A percentile compares a stretch with the other conserved stretches of the same genome.
These are phyloP conservation scores for Schizaphis graminum DNA, from an alignment of 2,888 invertebrate genomes.

Conservation along the genomic window DNA sequence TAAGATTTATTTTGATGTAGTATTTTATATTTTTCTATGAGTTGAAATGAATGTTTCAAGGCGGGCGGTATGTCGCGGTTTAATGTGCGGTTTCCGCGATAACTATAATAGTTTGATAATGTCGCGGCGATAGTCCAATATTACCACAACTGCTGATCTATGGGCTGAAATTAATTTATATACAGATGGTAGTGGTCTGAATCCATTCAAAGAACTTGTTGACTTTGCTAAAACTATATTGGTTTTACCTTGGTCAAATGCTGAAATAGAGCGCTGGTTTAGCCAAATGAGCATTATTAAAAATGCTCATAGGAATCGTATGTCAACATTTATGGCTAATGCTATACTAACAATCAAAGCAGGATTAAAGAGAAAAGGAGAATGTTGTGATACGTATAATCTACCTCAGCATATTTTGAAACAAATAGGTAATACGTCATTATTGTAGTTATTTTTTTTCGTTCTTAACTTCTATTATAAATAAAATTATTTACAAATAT, in stretches of 20 bases:
- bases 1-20: no score
- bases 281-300: constrained; percentile 68
- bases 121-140: no score
- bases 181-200: constrained; percentile 67
- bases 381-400: constrained; percentile 6
- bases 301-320: constrained; percentile 67
- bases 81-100: no score
- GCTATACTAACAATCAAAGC: constrained; percentile 25
- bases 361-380: constrained; percentile 29
- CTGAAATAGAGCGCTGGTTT: constrained; percentile 68
- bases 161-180: constrained; percentile 68
- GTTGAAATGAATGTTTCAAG: no score
- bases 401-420: constrained; percentile 12
- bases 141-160: constrained; percentile 66
- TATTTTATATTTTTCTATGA: no score
- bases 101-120: no score
- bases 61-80: no score
- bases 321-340: constrained; percentile 49
- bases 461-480: constrained; percentile 12
- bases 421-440: neutral
- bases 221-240: constrained; percentile 67
- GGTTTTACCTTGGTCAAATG: constrained; percentile 68
- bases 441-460: neutral
- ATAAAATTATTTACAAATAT: constrained; percentile 12
- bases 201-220: constrained; percentile 67